These are phyloP conservation scores for Drosophila affinis DNA, from an alignment of 2,888 invertebrate species.

Conservation along the genomic window DNA sequence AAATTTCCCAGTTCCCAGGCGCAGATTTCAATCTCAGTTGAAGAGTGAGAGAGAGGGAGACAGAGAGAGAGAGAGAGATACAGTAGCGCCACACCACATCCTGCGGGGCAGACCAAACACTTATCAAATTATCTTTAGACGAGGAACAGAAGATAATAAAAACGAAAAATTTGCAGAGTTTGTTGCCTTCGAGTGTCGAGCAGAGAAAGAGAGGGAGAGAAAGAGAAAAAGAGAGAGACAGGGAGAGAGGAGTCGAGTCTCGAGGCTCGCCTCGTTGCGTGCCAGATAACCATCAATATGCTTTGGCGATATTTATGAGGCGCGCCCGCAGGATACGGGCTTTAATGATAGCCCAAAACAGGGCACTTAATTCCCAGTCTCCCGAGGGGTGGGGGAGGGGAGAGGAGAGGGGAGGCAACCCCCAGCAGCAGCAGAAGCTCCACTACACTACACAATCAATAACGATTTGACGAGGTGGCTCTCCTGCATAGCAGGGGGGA, in stretches of 20 bases:
- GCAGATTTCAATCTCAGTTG: slow-evolving; percentile 10
- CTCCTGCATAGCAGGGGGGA: slow-evolving; percentile 2
- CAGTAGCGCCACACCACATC: slow-evolving; percentile 33
- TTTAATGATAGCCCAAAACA: slow-evolving; percentile 77
- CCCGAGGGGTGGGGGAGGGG: not conserved
- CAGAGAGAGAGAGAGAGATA: not conserved
- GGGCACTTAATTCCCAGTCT: slow-evolving; percentile 73
- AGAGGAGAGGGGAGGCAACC: slow-evolving; percentile 1
- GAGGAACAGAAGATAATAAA: not conserved
- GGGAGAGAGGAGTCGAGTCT: too few relatives aligned
- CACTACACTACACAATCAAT: slow-evolving; percentile 59
- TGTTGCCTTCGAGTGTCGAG: slow-evolving; percentile 2
- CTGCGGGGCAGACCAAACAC: slow-evolving; percentile 64
- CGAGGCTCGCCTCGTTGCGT: slow-evolving; percentile 60
- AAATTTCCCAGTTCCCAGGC: slow-evolving; percentile 1
- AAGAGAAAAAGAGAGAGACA: too few relatives aligned
- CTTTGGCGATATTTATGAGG: slow-evolving; percentile 78
- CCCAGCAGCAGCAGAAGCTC: slow-evolving; percentile 27
- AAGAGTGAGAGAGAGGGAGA: not conserved
- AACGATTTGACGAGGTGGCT: slow-evolving; percentile 71
- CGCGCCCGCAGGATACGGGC: slow-evolving; percentile 78
- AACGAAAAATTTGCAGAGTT: slow-evolving; percentile 27
- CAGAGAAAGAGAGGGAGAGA: too few relatives aligned
- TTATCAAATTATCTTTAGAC: slow-evolving; percentile 72
- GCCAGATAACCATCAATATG: slow-evolving; percentile 77